These are phyloP conservation scores for Volucella inanis DNA, from an alignment of 2,888 invertebrate genomes.

Conservation along the genomic window DNA sequence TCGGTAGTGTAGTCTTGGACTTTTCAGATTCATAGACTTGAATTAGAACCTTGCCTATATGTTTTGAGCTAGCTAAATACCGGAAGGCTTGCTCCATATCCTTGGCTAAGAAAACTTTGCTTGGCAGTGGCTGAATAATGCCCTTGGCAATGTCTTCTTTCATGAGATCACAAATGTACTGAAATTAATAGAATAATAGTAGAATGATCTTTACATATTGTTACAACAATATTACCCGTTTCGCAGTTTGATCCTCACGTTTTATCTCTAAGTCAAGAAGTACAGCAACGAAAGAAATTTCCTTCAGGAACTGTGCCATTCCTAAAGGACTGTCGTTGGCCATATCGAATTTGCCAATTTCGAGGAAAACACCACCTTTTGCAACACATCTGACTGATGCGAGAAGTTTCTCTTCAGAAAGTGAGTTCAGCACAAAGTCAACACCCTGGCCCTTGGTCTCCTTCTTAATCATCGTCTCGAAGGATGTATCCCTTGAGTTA, in stretches of 20 bases:
- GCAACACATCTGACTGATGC: constrained; percentile 87
- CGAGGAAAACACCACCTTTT: constrained; percentile 88
- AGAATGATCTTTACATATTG: neutral
- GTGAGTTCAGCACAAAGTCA: constrained; percentile 94
- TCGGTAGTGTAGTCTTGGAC: constrained; percentile 78
- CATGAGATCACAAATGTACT: constrained; percentile 23
- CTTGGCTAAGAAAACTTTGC: constrained; percentile 86
- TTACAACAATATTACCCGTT: constrained; percentile 14
- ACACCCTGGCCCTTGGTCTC: constrained; percentile 94
- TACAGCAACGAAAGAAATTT: constrained; percentile 90
- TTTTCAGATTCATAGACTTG: constrained; percentile 79
- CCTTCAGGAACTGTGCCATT: constrained; percentile 88
- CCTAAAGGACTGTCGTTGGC: constrained; percentile 86
- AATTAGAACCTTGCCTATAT: constrained; percentile 89
- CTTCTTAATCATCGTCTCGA: constrained; percentile 92
- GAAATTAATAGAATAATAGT: constrained; percentile 1
- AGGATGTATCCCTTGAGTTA: constrained; percentile 93
- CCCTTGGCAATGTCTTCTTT: constrained; percentile 86
- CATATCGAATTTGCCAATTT: constrained; percentile 94
- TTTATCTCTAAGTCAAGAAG: constrained; percentile 85
- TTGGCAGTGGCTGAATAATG: constrained; percentile 87
- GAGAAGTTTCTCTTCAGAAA: constrained; percentile 94
- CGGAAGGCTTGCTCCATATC: constrained; percentile 90
- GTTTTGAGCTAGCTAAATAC: constrained; percentile 88
- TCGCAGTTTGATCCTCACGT: neutral